phyloP scores from a whole-genome alignment of 2,888 invertebrate genomes.

The Rhogogaster chlorosoma region DNA sequence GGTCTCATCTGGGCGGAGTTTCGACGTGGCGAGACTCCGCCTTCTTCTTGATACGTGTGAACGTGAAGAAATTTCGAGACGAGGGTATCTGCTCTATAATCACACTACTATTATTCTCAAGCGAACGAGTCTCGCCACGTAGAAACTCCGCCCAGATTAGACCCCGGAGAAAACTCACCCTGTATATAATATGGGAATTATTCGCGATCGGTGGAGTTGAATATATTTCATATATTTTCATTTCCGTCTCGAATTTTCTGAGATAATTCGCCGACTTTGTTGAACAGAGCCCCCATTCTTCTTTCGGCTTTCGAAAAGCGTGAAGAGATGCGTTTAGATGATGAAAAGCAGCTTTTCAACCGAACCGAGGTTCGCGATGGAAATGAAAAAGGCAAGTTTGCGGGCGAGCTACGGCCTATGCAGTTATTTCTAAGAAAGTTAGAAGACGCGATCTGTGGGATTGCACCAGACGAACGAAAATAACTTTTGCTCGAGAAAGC shows the following conservation, averaged over 20 bases:
- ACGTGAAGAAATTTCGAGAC: no score
- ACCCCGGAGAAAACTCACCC: no score
- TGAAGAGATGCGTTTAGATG: not conserved
- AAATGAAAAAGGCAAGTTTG: not conserved
- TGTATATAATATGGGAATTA: not conserved
- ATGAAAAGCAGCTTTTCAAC: not conserved
- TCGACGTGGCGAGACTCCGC: no score
- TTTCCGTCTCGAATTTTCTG: not conserved
- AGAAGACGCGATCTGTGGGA: not conserved
- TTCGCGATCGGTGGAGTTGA: not conserved
- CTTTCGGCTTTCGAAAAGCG: not conserved
- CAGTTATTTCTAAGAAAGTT: not conserved
- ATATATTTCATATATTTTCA: not conserved
- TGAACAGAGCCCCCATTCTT: not conserved
- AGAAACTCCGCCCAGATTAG: no score
- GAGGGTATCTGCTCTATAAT: no score
- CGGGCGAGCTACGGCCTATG: not conserved
- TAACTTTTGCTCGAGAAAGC: slow-evolving; percentile 18
- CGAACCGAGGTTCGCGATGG: not conserved
- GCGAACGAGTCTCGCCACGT: no score
- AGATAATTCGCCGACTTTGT: not conserved
- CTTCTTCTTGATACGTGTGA: no score
- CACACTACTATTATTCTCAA: no score
- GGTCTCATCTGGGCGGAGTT: no score
- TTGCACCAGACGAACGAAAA: not conserved